phyloP scores from a whole-genome alignment of 37 sponge, comb jelly and placozoan genomes.

The Bolinopsis microptera region DNA sequence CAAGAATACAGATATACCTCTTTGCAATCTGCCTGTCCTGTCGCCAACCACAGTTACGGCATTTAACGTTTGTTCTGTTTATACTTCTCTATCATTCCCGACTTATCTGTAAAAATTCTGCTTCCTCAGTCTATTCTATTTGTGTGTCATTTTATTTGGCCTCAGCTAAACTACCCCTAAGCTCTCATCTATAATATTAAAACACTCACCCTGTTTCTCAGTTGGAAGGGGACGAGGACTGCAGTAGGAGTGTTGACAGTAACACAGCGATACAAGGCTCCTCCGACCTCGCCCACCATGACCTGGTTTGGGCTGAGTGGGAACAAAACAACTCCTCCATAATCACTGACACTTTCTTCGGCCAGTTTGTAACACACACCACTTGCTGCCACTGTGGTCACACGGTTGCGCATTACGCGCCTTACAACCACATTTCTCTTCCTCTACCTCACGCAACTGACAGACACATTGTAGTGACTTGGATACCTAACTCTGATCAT shows the following conservation, averaged over 20 bases:
- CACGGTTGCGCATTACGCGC: conserved; percentile 37
- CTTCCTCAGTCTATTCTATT: too few relatives aligned
- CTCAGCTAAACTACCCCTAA: too few relatives aligned
- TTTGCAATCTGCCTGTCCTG: not conserved
- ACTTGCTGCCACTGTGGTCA: conserved; percentile 43
- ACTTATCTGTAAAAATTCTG: too few relatives aligned
- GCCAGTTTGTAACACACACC: conserved; percentile 63
- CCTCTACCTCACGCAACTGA: conserved; percentile 60
- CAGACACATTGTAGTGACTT: conserved; percentile 58
- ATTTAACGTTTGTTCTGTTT: too few relatives aligned
- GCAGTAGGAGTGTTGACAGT: conserved; percentile 53
- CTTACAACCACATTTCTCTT: conserved; percentile 40
- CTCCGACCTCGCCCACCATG: not conserved
- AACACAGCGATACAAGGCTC: not conserved
- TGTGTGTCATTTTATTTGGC: too few relatives aligned
- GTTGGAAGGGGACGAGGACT: not conserved
- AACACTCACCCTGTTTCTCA: too few relatives aligned
- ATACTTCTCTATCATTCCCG: too few relatives aligned
- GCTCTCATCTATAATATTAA: too few relatives aligned
- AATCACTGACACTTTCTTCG: conserved; percentile 43
- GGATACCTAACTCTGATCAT: conserved; percentile 12
- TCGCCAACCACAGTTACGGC: not conserved
- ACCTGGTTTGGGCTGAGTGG: conserved; percentile 46
- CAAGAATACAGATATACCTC: not conserved
- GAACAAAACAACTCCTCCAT: not conserved